Base-by-base conservation (phyloP, 2,113 vertebrate genomes). In the Pangasianodon hypophthalmus region DNA sequence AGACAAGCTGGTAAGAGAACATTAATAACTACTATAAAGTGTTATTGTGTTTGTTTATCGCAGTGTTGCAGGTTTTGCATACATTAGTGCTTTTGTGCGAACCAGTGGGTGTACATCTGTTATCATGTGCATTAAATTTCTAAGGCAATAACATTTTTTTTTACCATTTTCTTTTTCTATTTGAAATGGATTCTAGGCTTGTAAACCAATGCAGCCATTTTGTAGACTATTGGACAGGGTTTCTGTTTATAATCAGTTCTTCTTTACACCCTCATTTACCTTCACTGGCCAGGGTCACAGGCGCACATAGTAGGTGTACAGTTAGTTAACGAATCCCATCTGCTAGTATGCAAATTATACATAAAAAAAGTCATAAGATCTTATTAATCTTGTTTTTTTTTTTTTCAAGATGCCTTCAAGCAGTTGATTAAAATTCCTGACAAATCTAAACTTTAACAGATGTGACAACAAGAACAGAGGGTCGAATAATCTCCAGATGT, bases 401-500 rank as follows among this genome's bases (percentile, higher is more conserved):
- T 83, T 44, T 37, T 37, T 48, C 9, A 84, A 26, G 8, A 60
- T 41, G 19, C 9, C 32, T 46, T 44, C 83, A 46, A 64, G 83
- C 58, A 46, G 24, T 21, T 60, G 82, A 84, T 60, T 84, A 84
- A 84, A 84, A 60, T 62, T 84, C 56, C 54, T 44, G 82, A 84
- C 32, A 60, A 58, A 21, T 85, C 6, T 46, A 62, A 85, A 46
- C 83, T 64, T 13, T 13, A 85, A 29, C 58, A 85, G 83, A 62
- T 84, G 83, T 64, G 58, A 64, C 58, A 62, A 85, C 41, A 85
- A 62, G 24, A 85, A 85, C 83, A 64, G 83, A 46, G 83, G 58
- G 21, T 29, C 16, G 58, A 85, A 60, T 84, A 41, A 46, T 85
- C 58, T 64, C 83, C 83, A 62, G 58, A 62, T 64, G 58, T 64